Percentiles rank a stretch among this genome's conserved stretches.
phyloP scores from a whole-genome alignment of 2,113 vertebrate species.

The Onychostoma macrolepis region DNA sequence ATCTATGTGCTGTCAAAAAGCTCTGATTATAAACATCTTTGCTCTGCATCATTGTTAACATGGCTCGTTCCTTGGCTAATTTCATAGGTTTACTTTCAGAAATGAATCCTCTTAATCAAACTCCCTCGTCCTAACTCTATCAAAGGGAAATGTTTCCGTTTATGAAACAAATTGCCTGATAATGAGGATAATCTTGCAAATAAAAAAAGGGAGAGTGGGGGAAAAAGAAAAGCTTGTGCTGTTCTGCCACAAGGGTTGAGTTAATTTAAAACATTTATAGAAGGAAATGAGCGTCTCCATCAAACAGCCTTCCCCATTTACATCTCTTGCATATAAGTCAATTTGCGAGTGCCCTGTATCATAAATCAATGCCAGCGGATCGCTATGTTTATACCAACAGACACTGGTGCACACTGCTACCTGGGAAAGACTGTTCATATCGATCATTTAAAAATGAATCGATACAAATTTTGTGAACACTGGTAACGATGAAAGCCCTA shows the following conservation, averaged over 20 bases:
- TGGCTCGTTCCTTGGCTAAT: slow-evolving; percentile 87
- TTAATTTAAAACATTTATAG: slow-evolving; percentile 82
- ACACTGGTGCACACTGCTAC: slow-evolving; percentile 26
- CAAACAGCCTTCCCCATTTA: slow-evolving; percentile 84
- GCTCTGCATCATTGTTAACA: slow-evolving; percentile 65
- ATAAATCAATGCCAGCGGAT: slow-evolving; percentile 77
- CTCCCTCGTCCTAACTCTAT: slow-evolving; percentile 86
- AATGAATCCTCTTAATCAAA: slow-evolving; percentile 94
- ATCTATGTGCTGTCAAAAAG: slow-evolving; percentile 58
- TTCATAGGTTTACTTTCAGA: slow-evolving; percentile 93
- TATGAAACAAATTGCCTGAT: slow-evolving; percentile 91
- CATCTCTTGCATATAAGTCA: slow-evolving; percentile 85
- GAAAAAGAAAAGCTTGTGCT: slow-evolving; percentile 22
- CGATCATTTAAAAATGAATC: slow-evolving; percentile 1
- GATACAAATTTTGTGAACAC: background rate
- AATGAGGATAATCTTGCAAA: slow-evolving; percentile 80
- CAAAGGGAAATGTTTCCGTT: slow-evolving; percentile 81
- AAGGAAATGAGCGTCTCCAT: slow-evolving; percentile 82
- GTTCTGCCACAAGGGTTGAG: slow-evolving; percentile 57
- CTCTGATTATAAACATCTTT: slow-evolving; percentile 59
- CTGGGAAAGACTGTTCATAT: slow-evolving; percentile 22
- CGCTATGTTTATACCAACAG: slow-evolving; percentile 39
- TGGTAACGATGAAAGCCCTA: background rate
- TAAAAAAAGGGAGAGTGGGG: slow-evolving; percentile 64
- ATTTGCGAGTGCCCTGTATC: slow-evolving; percentile 80